Percentiles rank a stretch among this genome's conserved stretches.
Conservation (phyloP, 1,140 invertebrate species). For the Branchinecta lindahli region DNA sequence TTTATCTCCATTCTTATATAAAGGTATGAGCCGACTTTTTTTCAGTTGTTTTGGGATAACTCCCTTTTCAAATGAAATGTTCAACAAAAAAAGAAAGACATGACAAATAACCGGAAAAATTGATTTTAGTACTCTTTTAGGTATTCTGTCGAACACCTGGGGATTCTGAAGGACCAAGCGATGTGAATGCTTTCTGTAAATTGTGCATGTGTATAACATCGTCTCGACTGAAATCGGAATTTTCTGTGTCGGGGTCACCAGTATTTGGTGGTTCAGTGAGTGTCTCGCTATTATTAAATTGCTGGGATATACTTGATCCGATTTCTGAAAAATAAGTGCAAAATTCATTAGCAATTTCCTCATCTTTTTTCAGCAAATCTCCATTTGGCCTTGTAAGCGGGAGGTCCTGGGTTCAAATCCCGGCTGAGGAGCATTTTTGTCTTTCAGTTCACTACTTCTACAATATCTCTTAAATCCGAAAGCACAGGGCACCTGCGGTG, state of each 20-base stretch:
- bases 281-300: too few relatives aligned
- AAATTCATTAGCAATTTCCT: constrained; percentile 2
- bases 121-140: constrained; percentile 6
- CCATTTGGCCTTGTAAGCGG: background rate
- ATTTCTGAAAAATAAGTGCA: too few relatives aligned
- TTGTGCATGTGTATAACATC: background rate
- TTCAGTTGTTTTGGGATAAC: background rate
- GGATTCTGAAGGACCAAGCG: constrained; percentile 7
- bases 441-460: too few relatives aligned
- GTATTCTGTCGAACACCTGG: background rate
- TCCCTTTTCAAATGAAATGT: constrained; percentile 9
- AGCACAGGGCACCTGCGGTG: background rate
- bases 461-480: background rate
- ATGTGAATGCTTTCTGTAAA: background rate
- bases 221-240: background rate
- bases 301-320: too few relatives aligned
- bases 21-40: background rate
- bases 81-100: constrained; percentile 6
- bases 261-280: too few relatives aligned
- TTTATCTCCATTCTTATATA: constrained; percentile 6
- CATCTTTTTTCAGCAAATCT: constrained; percentile 5
- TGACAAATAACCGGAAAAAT: constrained; percentile 6
- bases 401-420: background rate
- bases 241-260: too few relatives aligned
- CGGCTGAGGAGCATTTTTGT: too few relatives aligned